phyloP scores from a whole-genome alignment of 1,140 invertebrate species.

The Anadara kagoshimensis region DNA sequence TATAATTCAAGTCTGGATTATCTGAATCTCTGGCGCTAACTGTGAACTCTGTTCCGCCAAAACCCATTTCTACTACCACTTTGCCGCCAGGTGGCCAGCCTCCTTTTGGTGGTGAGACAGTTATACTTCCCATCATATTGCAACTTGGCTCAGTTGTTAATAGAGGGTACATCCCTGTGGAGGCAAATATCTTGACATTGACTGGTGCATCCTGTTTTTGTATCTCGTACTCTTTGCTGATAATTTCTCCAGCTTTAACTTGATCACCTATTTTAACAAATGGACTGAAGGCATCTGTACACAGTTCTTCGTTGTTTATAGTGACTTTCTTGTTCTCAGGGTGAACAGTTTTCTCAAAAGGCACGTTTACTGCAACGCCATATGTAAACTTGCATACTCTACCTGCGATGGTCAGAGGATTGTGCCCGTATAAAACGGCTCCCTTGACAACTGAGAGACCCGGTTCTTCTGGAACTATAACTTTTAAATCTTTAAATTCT shows the following conservation, averaged over 20 bases:
- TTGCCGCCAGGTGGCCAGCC: constrained; percentile 14
- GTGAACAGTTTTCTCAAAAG: constrained; percentile 24
- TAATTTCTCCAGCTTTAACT: not conserved
- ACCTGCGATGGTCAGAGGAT: constrained; percentile 35
- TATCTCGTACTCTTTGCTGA: constrained; percentile 15
- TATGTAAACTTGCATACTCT: constrained; percentile 50
- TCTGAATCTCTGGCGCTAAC: constrained; percentile 32
- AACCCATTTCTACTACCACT: constrained; percentile 35
- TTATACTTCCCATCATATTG: constrained; percentile 19
- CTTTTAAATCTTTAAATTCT: constrained; percentile 32
- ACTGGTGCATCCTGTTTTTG: constrained; percentile 8
- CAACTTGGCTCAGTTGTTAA: constrained; percentile 42
- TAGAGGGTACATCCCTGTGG: constrained; percentile 10
- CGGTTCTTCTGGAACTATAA: constrained; percentile 47
- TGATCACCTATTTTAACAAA: constrained; percentile 38
- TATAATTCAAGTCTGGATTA: constrained; percentile 24
- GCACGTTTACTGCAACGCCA: constrained; percentile 19
- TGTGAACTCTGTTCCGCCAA: constrained; percentile 47
- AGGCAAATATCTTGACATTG: constrained; percentile 31
- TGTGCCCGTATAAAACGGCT: constrained; percentile 53
- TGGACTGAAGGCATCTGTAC: constrained; percentile 41
- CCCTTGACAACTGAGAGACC: constrained; percentile 50
- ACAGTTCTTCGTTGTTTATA: constrained; percentile 26
- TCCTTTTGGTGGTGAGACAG: constrained; percentile 17
- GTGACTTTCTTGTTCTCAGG: constrained; percentile 14